A percentile compares a stretch with the other conserved stretches of the same genome.
phyloP scores from a whole-genome alignment of 1,140 invertebrate species.

The Chymomyza costata region DNA sequence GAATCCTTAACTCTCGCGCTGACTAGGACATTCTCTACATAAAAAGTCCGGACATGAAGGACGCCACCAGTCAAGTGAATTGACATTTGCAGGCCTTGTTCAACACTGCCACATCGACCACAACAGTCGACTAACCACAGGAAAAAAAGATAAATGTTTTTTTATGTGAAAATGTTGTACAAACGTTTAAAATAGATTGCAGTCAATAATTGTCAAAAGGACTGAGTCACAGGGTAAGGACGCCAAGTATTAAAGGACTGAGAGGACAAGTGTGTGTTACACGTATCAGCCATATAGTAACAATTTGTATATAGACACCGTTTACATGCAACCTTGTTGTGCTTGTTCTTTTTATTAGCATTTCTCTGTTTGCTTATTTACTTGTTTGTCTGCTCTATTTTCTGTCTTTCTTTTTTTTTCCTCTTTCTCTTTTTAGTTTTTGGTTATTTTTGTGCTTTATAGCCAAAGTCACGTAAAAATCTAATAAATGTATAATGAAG shows the following conservation, averaged over 20 bases:
- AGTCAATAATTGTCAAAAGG: constrained; percentile 53
- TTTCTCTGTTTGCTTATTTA: too few relatives aligned
- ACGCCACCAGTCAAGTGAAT: constrained; percentile 29
- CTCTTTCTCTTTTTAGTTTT: constrained; percentile 21
- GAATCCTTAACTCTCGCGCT: too few relatives aligned
- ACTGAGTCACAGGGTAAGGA: background rate
- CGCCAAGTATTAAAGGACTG: background rate
- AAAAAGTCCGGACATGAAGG: constrained; percentile 6
- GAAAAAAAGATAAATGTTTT: constrained; percentile 9
- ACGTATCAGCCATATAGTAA: constrained; percentile 33
- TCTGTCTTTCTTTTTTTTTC: too few relatives aligned
- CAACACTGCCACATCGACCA: too few relatives aligned
- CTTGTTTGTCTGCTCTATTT: too few relatives aligned
- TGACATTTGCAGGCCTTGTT: constrained; percentile 27
- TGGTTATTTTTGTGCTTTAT: constrained; percentile 62
- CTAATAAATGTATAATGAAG: constrained; percentile 66
- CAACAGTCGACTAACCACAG: too few relatives aligned
- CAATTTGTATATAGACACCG: constrained; percentile 53
- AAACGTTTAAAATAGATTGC: constrained; percentile 60
- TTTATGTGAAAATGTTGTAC: constrained; percentile 3
- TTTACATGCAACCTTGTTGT: constrained; percentile 16
- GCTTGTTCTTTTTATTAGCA: background rate
- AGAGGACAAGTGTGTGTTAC: background rate
- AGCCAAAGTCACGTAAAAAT: constrained; percentile 62
- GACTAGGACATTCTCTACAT: too few relatives aligned